Percentiles rank a stretch among this genome's conserved stretches.
phyloP scores from a whole-genome alignment of 2,113 vertebrate species.

The Apteryx owenii region DNA sequence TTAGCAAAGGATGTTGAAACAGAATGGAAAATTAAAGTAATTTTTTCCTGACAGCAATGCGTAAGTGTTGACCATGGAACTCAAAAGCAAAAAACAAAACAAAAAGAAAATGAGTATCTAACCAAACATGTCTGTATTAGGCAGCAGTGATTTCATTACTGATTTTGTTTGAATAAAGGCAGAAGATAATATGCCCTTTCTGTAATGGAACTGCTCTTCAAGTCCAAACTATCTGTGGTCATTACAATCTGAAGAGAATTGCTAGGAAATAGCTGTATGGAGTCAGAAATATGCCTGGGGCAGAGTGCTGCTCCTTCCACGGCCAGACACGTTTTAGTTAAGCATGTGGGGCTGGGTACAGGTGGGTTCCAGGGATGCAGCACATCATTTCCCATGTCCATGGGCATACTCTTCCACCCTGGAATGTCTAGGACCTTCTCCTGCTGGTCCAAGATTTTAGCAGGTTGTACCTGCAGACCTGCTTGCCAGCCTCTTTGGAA shows the following conservation, averaged over 20 bases:
- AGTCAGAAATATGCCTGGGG: neutral
- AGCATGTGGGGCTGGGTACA: neutral
- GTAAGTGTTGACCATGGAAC: conserved; percentile 48
- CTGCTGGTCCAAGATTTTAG: neutral
- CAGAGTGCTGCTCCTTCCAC: neutral
- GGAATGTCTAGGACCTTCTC: neutral
- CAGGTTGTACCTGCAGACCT: neutral
- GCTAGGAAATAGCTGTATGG: neutral
- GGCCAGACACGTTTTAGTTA: rapidly evolving
- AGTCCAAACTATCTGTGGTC: conserved; percentile 17
- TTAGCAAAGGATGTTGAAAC: conserved; percentile 52
- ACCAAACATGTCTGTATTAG: conserved; percentile 10
- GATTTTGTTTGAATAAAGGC: conserved; percentile 59
- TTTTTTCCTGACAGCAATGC: conserved; percentile 59
- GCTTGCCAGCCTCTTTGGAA: neutral
- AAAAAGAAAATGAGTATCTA: conserved; percentile 19
- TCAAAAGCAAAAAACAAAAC: conserved; percentile 2
- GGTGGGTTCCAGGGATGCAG: neutral
- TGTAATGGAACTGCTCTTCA: conserved; percentile 62
- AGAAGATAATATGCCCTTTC: conserved; percentile 47
- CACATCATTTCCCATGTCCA: neutral
- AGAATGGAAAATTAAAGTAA: conserved; percentile 71
- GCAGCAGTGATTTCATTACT: conserved; percentile 55
- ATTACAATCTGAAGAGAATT: conserved; percentile 40
- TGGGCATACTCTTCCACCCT: neutral